Evolutionary conservation across 2,797 vertebrate genomes (phyloP), one percentile per base, ranked within the genome.

Genomic region (Pseudomugil tenellus): DNA sequence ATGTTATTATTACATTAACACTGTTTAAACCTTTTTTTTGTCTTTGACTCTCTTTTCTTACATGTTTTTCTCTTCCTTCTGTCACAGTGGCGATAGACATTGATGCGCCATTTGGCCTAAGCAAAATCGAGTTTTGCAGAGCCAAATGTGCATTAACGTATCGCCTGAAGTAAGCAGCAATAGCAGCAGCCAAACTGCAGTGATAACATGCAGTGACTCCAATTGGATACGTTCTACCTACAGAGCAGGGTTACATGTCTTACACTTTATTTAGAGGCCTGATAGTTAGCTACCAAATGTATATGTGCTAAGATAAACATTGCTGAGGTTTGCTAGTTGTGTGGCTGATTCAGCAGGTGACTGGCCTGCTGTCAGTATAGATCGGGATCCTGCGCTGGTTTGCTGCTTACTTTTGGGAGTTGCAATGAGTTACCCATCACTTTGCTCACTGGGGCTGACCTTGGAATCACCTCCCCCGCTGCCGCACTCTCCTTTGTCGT

Each of bases 391-490:
- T 95, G 97, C 91, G 95, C 95, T 95, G 92, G 91, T 93, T 95
- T 98, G 97, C 97, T 98, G 97, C 97, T 98, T 99, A 98, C 98
- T 98, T 96, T 93, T 85, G 76, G 91, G 91, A 91, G 95, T 96
- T 95, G 96, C 96, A 98, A 95, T 91, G 96, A 96, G 96, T 99
- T 99, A 99, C 97, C 97, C 97, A 98, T 98, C 94, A 95, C 96
- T 98, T 96, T 97, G 95, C 96, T 97, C 96, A 94, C 96, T 98
- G 97, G 96, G 96, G 97, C 97, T 99, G 97, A 99, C 98, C 98
- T 99, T 99, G 97, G 98, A 99, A 95, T 99, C 98, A 97, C 98
- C 97, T 96, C 97, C 98, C 96, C 98, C 98, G 97, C 98, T 99
- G 97, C 97, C 97, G 95, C 97, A 99, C 94, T 99, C 98, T 96